Evolutionary conservation across 2,797 vertebrate species (phyloP).

Genomic region (Sebastes kiyomatsui): DNA sequence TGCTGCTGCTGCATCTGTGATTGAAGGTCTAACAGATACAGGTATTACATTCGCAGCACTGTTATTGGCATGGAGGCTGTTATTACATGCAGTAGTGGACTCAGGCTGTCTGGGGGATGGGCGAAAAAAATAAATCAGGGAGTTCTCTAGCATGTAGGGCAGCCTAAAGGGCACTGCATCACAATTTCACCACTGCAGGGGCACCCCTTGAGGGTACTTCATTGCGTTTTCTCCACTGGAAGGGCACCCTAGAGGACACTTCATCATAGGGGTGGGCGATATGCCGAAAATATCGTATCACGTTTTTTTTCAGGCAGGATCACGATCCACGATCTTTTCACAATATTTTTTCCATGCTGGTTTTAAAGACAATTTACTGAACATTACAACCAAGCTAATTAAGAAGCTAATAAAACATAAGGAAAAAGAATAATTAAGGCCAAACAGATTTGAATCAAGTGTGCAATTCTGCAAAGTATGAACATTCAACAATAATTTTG

Average conservation of each 20-base stretch:
- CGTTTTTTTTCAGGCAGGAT: too few relatives aligned
- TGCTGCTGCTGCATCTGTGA: not conserved
- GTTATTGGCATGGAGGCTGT: not conserved
- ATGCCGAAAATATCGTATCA: too few relatives aligned
- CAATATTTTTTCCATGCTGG: too few relatives aligned
- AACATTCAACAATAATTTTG: too few relatives aligned
- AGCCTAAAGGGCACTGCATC: too few relatives aligned
- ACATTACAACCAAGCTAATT: too few relatives aligned
- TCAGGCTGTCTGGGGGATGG: not conserved
- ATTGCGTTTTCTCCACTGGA: not conserved
- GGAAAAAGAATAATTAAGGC: too few relatives aligned
- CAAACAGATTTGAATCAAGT: too few relatives aligned
- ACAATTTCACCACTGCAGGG: not conserved
- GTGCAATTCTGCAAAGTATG: too few relatives aligned
- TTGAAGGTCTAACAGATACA: not conserved
- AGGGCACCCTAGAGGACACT: not conserved
- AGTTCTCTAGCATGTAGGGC: not conserved
- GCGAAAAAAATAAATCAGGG: not conserved
- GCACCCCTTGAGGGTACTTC: not conserved
- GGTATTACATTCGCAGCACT: not conserved
- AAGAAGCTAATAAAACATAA: too few relatives aligned
- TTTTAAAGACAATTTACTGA: too few relatives aligned
- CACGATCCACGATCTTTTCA: too few relatives aligned
- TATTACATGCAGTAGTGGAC: not conserved
- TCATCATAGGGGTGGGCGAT: not conserved